Evolutionary conservation across 2,113 vertebrate species (phyloP), one percentile per base, ranked within the genome.

Genomic region (Pristiophorus japonicus): DNA sequence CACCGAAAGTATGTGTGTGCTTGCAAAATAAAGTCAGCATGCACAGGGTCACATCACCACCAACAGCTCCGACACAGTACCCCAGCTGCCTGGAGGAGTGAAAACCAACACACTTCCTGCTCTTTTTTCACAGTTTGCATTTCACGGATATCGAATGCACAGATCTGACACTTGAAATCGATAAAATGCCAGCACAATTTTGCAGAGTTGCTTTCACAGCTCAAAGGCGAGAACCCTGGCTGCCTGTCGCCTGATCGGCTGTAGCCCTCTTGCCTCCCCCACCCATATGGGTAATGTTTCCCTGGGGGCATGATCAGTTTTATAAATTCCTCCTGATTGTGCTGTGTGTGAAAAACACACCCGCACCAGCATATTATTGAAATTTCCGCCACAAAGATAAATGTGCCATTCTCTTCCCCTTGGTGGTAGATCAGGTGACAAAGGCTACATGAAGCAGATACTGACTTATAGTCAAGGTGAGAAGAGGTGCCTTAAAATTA

Each of bases 61-160:
- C 85, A 22, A 59, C 85, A 88, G 11, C 24, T 55, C 7, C 30
- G 24, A 51, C 85, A 88, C 27, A 30, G 3, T 55, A 55, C 51
- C 55, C 27, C 85, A 88, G 85, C 22, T 88, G 85, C 85, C 27
- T 65, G 62, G 62, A 93, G 1, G 34, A 93, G 91, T 63, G 55
- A 38, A 93, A 93, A 93, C 59, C 91, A 66, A 22, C 62, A 55
- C 30, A 38, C 63, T 93, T 93, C 91, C 91, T 93, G 91, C 91
- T 65, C 2, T n/a, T 24, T 93, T 24, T 22, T 63, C 63, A 59
- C 51, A 65, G 88, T 63, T 42, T 93, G 62, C 42, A 66, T 63
- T 6, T 93, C 91, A 45, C n/a, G 66, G 91, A 66, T 93, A 66
- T n/a, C n/a, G 3, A 91, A 91, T 62, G 51, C 55, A 91, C 30